phyloP scores from a whole-genome alignment of 1,140 invertebrate genomes.

The Cotesia chilonis region DNA sequence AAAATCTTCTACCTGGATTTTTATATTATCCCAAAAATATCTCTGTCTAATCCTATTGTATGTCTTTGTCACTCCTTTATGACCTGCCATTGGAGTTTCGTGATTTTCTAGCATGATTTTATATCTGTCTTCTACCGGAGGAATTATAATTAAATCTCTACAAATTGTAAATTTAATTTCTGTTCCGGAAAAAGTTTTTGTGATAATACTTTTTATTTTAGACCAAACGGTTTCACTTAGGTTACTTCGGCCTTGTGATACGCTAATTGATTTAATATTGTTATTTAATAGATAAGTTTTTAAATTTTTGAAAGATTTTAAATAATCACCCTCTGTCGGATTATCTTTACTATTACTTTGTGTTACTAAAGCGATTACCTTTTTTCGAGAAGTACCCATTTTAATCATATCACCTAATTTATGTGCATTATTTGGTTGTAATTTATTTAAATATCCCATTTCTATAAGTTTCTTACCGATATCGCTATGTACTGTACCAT shows the following conservation, averaged over 20 bases:
- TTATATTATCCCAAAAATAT: conserved; percentile 39
- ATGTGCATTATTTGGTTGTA: no score
- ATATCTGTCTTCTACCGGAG: conserved; percentile 1
- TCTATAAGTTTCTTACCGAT: no score
- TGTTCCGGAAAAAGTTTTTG: neutral
- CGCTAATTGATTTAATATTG: no score
- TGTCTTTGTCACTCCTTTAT: conserved; percentile 40
- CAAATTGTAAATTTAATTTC: conserved; percentile 32
- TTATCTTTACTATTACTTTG: no score
- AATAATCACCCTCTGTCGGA: no score
- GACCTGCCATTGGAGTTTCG: conserved; percentile 34
- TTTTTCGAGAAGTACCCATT: no score
- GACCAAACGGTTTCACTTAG: neutral
- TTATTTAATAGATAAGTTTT: no score
- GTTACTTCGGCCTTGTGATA: neutral
- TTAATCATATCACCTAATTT: no score
- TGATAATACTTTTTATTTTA: neutral
- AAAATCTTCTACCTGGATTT: neutral
- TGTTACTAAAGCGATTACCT: no score
- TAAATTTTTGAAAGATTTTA: no score
- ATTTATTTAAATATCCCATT: no score
- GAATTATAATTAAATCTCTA: conserved; percentile 17
- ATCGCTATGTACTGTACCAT: no score
- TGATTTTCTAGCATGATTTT: conserved; percentile 28
- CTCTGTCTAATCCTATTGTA: conserved; percentile 31